Base-by-base conservation (phyloP, 2,113 vertebrate genomes). In the Heteronetta atricapilla region DNA sequence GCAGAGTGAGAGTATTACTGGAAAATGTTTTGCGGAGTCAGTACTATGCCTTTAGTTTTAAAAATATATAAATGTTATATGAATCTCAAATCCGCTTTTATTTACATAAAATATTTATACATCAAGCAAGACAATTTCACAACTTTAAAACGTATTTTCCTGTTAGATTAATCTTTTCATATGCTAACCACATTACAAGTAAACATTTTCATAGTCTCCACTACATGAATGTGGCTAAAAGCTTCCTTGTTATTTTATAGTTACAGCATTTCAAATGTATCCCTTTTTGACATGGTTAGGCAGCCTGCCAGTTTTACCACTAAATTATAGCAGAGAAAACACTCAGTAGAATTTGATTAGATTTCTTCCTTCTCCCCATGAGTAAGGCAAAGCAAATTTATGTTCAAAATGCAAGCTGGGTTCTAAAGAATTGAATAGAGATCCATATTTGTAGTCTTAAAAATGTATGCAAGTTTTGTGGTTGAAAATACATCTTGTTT, bases 101-200 rank as follows among this genome's bases (percentile, higher is more conserved):
- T 98, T 98, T 98, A 98, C 96, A 97, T 98, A 97, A 98, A 97
- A 97, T 97, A 96, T 97, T 97, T 98, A 96, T 96, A 96, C 95
- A 96, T 88, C 95, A 68, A 94, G 88, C 63, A 82, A 97, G 96
- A 95, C 96, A 96, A 96, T 96, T 98, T 98, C 96, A 97, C 96
- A 98, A 98, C 96, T 98, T 97, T 84, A 97, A 96, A 96, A 97
- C 93, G 96, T 97, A 98, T 98, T 98, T 98, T 98, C 97, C 96
- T 97, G 94, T 95, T 97, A 93, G 97, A 98, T 97, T 97, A 98
- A 97, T 97, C 97, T 97, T 98, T 98, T 97, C 97, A 98, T 97
- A 97, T 97, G 97, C 96, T 97, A 97, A 98, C 97, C 95, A 95
- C 91, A 95, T 97, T 97, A 96, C 88, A 77, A 97, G 96, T 98